Percentiles rank a stretch among this genome's conserved stretches.
Conservation (phyloP, 1,140 invertebrate genomes). For the Panonychus citri region DNA sequence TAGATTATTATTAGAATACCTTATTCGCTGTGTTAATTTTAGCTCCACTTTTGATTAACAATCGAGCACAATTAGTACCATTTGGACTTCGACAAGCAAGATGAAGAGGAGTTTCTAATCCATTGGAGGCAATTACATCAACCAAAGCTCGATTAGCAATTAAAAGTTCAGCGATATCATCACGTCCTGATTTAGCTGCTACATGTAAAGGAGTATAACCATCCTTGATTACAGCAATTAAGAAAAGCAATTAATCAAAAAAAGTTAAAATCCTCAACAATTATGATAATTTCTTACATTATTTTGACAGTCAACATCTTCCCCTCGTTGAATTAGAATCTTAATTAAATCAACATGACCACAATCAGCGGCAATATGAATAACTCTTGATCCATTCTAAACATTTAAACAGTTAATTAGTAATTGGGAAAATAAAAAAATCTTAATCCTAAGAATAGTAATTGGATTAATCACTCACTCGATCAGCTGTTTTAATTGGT, state of each 20-base stretch:
- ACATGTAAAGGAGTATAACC: conserved; percentile 96
- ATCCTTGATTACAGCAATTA: conserved; percentile 42
- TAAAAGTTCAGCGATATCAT: conserved; percentile 81
- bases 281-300: conserved; percentile 38
- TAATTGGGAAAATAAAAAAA: not conserved
- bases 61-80: conserved; percentile 83
- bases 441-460: not conserved
- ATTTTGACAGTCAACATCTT: conserved; percentile 78
- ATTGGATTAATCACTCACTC: conserved; percentile 28
- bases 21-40: not conserved
- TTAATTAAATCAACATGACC: conserved; percentile 95
- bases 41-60: conserved; percentile 78
- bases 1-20: not conserved
- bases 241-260: not conserved
- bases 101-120: conserved; percentile 72
- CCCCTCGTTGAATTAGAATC: conserved; percentile 77
- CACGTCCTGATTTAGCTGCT: conserved; percentile 86
- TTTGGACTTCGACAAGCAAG: conserved; percentile 76
- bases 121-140: conserved; percentile 53
- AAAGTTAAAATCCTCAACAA: not conserved
- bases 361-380: conserved; percentile 70
- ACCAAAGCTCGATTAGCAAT: conserved; percentile 89
- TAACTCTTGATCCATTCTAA: conserved; percentile 23
- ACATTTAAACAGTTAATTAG: not conserved
- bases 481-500: conserved; percentile 98